Base-by-base conservation (phyloP, 2,797 vertebrate genomes). In the Scomberomorus guttatus region DNA sequence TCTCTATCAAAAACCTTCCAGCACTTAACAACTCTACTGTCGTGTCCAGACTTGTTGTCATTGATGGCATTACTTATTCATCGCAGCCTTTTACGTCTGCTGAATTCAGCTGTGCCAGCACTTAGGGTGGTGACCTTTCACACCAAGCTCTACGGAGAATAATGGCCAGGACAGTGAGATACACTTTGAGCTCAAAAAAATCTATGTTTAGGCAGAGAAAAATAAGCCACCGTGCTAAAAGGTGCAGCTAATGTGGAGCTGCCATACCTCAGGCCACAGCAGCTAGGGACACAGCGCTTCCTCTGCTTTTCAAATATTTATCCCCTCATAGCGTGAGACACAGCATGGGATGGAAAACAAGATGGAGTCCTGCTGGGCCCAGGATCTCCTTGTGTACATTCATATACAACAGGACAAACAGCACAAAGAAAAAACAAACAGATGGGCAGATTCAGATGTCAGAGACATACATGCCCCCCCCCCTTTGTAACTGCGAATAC, bases 301-400 rank as follows among this genome's bases (percentile, higher is more conserved):
- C 83, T 90, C 66, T 67, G 87, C 91, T 94, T 84, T 87, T 94
- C 80, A 92, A 94, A 94, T 94, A 94, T 95, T 93, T 89, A 94
- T 91, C 84, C 67, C 62, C 74, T 87, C 87, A 58, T 88, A 88
- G 87, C 73, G 59, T 37, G 87, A 80, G 80, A 73, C 87, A 27
- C 89, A 88, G 89, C 90, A 65, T 86, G 91, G 82, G 84, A 87
- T 25, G 29, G 72, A 84, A 90, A 90, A 88, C 85, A 89, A 88
- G 89, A 88, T 55, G 51, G 82, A 83, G 75, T 71, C 89, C 75
- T 66, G 83, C 87, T 80, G 87, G 68, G 87, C 56, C 44, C 34
- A 6, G 72, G 79, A 85, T 74, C 78, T 71, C 79, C 80, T 76
- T 68, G 69, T 60, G 72, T 73, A 80, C 77, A 85, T 72, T 82